A percentile compares a stretch with the other conserved stretches of the same genome.
phyloP scores from a whole-genome alignment of 2,888 invertebrate species.

The Heterodera filipjevi region DNA sequence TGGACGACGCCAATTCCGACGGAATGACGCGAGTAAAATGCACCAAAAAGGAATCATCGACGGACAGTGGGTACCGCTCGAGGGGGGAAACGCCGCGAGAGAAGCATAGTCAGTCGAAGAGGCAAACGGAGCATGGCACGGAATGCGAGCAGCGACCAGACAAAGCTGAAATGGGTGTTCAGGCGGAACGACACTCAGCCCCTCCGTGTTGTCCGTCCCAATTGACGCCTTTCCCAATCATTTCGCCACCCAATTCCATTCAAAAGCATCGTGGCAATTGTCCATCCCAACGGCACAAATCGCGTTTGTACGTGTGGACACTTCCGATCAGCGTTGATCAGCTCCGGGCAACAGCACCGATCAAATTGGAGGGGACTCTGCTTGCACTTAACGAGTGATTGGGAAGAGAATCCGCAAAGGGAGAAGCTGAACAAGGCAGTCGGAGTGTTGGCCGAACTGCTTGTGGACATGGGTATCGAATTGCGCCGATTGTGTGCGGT shows the following conservation, averaged over 20 bases:
- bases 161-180: neutral
- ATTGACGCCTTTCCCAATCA: no score
- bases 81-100: slow-evolving; percentile 26
- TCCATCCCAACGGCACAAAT: neutral
- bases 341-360: neutral
- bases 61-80: slow-evolving; percentile 33
- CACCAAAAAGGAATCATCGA: slow-evolving; percentile 3
- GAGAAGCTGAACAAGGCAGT: neutral
- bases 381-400: neutral
- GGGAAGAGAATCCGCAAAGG: neutral
- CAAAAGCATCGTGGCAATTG: neutral
- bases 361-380: neutral
- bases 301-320: slow-evolving; percentile 3
- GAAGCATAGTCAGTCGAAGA: neutral
- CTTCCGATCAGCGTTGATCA: neutral
- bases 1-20: neutral
- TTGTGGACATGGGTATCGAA: neutral
- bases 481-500: neutral
- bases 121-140: neutral
- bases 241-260: neutral
- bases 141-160: neutral
- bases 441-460: neutral
- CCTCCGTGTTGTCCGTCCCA: neutral
- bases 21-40: neutral
- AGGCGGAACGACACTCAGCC: neutral